Evolutionary conservation across 92 coral and sea anemone genomes (phyloP).

Genomic region (Phenganax stokvisi): DNA sequence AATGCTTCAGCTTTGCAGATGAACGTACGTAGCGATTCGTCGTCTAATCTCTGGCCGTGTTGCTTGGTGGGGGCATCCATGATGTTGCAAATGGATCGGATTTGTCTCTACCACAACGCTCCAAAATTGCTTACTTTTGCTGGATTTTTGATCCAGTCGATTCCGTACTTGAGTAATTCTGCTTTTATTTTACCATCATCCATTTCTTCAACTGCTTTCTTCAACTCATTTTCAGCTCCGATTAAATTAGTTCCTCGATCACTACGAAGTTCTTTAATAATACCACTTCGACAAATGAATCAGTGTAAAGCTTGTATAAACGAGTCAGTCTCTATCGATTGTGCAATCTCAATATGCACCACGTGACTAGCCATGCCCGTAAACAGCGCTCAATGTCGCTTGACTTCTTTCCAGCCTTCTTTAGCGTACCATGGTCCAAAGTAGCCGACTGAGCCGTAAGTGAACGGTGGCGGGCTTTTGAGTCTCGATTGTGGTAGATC

Average conservation of each 20-base stretch:
- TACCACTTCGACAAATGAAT: no score
- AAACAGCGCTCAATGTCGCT: conserved; percentile 47
- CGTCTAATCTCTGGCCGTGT: no score
- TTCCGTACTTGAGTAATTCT: conserved; percentile 2
- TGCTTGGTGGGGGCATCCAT: no score
- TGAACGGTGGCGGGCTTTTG: conserved; percentile 52
- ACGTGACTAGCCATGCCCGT: conserved; percentile 21
- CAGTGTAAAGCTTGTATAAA: conserved; percentile 38
- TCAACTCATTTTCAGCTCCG: not conserved
- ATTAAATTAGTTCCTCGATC: conserved; percentile 49
- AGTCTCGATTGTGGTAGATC: conserved; percentile 55
- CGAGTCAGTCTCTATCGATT: conserved; percentile 46
- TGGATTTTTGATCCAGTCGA: conserved; percentile 19
- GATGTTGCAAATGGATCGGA: no score
- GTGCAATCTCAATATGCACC: conserved; percentile 50
- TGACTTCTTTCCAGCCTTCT: conserved; percentile 46
- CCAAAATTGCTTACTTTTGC: not conserved
- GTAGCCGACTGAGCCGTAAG: not conserved
- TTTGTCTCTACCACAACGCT: no score
- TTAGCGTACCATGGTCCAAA: conserved; percentile 57
- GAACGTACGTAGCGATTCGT: no score
- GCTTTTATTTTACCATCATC: conserved; percentile 1
- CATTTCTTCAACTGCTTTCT: conserved; percentile 1
- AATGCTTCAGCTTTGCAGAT: no score
- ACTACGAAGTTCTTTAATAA: no score